A percentile compares a stretch with the other conserved stretches of the same genome.
These are phyloP conservation scores for Malthinus flaveolus DNA, from an alignment of 2,888 invertebrate species.

Conservation along the genomic window DNA sequence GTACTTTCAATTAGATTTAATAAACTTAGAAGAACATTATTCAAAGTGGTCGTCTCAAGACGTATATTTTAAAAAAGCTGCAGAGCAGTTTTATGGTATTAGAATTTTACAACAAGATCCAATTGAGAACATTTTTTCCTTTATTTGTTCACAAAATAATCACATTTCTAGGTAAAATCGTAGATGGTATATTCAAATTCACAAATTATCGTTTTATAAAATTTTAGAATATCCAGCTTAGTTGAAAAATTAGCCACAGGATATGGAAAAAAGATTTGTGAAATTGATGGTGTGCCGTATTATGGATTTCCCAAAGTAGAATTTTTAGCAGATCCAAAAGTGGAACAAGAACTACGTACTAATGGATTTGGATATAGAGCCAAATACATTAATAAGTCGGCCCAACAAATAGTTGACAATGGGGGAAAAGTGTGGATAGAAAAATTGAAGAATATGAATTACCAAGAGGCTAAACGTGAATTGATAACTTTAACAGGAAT, in stretches of 20 bases:
- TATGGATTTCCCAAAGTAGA: slow-evolving; percentile 82
- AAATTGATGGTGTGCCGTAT: slow-evolving; percentile 65
- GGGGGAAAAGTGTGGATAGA: slow-evolving; percentile 77
- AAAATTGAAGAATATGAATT: slow-evolving; percentile 67
- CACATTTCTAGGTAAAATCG: slow-evolving; percentile 77
- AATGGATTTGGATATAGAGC: slow-evolving; percentile 89
- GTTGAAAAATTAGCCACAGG: slow-evolving; percentile 82
- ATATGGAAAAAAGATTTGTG: slow-evolving; percentile 79
- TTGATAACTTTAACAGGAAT: slow-evolving; percentile 84
- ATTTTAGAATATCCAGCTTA: slow-evolving; percentile 81
- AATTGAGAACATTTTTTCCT: slow-evolving; percentile 90
- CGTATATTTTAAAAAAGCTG: slow-evolving; percentile 70
- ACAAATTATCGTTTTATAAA: neutral
- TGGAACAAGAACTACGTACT: slow-evolving; percentile 72
- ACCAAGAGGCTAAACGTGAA: slow-evolving; percentile 71
- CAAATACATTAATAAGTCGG: slow-evolving; percentile 79
- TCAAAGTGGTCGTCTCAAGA: slow-evolving; percentile 75
- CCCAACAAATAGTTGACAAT: slow-evolving; percentile 66
- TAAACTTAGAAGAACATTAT: slow-evolving; percentile 70
- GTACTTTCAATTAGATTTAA: slow-evolving; percentile 77
- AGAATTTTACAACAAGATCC: slow-evolving; percentile 89
- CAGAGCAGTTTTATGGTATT: slow-evolving; percentile 78
- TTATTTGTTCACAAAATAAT: slow-evolving; percentile 98
- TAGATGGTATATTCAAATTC: too few relatives aligned
- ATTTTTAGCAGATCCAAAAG: slow-evolving; percentile 60